These are phyloP conservation scores for Pampus argenteus DNA, from an alignment of 2,797 vertebrate genomes.

Conservation along the genomic window DNA sequence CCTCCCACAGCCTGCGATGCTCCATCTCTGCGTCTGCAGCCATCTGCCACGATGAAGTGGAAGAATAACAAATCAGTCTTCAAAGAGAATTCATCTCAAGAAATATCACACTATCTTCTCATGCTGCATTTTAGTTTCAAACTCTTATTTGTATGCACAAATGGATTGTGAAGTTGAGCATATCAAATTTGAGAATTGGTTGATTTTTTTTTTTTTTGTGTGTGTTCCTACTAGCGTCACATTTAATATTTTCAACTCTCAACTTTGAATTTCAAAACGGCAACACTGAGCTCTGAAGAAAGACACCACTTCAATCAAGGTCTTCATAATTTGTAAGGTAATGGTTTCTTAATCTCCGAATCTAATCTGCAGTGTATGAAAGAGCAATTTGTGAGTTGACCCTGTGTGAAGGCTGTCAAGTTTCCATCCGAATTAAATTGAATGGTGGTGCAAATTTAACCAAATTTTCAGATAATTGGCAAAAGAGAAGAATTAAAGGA, in stretches of 20 bases:
- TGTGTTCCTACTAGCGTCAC: too few relatives aligned
- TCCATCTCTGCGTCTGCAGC: slow-evolving; percentile 64
- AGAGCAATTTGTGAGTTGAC: too few relatives aligned
- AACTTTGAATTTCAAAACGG: too few relatives aligned
- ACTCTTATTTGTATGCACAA: background rate
- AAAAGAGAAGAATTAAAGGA: too few relatives aligned
- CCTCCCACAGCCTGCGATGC: slow-evolving; percentile 84
- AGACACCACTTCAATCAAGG: too few relatives aligned
- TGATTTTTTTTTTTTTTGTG: background rate
- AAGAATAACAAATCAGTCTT: slow-evolving; percentile 6
- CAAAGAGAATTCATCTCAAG: slow-evolving; percentile 9
- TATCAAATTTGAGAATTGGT: background rate
- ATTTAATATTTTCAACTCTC: background rate
- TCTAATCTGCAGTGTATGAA: too few relatives aligned
- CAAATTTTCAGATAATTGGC: too few relatives aligned
- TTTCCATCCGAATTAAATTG: too few relatives aligned
- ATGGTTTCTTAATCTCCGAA: background rate
- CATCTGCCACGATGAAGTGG: slow-evolving; percentile 25
- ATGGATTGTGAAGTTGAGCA: background rate
- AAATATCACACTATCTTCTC: slow-evolving; percentile 1
- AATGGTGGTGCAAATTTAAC: too few relatives aligned
- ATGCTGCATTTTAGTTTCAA: background rate
- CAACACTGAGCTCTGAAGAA: too few relatives aligned
- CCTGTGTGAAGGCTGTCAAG: too few relatives aligned
- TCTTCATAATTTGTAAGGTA: too few relatives aligned